A percentile compares a stretch with the other conserved stretches of the same genome.
Conservation (phyloP, 2,888 invertebrate species). For the Parnassius glacialis region DNA sequence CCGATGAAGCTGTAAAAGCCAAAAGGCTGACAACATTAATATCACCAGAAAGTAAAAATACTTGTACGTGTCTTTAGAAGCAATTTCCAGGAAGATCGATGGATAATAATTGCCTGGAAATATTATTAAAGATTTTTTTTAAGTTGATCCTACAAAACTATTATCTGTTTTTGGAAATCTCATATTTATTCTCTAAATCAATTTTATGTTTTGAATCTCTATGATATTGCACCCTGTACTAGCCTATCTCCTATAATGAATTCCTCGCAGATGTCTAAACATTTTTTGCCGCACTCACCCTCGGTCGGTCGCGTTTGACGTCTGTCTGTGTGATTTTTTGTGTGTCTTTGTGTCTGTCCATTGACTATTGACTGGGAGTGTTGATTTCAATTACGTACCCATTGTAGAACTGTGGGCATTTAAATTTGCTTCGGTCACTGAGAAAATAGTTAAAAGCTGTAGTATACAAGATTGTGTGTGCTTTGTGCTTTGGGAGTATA, state of each 20-base stretch:
- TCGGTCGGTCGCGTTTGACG: slow-evolving; percentile 30
- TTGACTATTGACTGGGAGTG: slow-evolving; percentile 45
- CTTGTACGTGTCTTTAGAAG: no score
- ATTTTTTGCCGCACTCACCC: slow-evolving; percentile 43
- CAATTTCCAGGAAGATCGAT: no score
- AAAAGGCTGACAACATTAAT: no score
- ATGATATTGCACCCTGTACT: background rate
- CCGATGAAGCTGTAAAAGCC: no score
- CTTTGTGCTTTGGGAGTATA: background rate
- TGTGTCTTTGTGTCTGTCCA: slow-evolving; percentile 28
- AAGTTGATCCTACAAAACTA: no score
- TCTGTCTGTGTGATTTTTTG: slow-evolving; percentile 33
- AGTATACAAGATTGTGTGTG: slow-evolving; percentile 23
- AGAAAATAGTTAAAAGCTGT: slow-evolving; percentile 20
- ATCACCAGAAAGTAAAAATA: no score
- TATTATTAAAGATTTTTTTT: no score
- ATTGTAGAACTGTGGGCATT: slow-evolving; percentile 45
- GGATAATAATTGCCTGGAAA: no score
- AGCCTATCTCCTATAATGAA: slow-evolving; percentile 16
- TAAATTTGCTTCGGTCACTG: slow-evolving; percentile 35
- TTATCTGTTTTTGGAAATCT: no score
- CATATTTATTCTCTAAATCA: no score
- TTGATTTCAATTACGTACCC: slow-evolving; percentile 59
- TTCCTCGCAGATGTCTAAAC: slow-evolving; percentile 49
- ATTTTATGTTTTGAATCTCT: no score